These are phyloP conservation scores for Eristalis intricaria DNA, from an alignment of 2,888 invertebrate species.

Conservation along the genomic window DNA sequence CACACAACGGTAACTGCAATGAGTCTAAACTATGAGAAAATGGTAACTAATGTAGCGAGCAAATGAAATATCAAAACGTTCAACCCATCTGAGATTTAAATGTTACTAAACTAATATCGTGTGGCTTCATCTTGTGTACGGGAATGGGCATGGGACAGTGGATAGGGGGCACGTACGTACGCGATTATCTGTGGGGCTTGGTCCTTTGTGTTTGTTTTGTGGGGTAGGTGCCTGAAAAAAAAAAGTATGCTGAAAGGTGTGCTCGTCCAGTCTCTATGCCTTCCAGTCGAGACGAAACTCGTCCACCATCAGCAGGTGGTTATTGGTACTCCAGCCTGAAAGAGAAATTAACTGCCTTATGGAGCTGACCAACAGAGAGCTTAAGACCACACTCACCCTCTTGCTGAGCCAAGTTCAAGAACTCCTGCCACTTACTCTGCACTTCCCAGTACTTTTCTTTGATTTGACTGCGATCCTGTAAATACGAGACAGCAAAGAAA, in stretches of 20 bases:
- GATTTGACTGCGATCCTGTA: conserved; percentile 81
- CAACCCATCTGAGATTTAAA: conserved; percentile 36
- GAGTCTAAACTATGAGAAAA: conserved; percentile 31
- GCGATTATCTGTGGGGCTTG: conserved; percentile 51
- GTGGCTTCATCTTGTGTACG: conserved; percentile 10
- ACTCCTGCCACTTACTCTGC: conserved; percentile 82
- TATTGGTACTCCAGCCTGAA: conserved; percentile 84
- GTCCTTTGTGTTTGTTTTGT: conserved; percentile 55
- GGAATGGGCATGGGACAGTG: conserved; percentile 1
- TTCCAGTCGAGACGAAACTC: conserved; percentile 84
- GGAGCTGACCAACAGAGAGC: too few species aligned
- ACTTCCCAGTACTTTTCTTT: conserved; percentile 82
- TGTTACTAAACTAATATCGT: conserved; percentile 55
- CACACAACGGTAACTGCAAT: conserved; percentile 40
- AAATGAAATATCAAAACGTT: conserved; percentile 22
- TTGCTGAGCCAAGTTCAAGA: conserved; percentile 80
- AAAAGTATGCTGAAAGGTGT: conserved; percentile 15
- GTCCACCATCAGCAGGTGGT: conserved; percentile 84
- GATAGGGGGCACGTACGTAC: conserved; percentile 58
- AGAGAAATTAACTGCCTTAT: background rate
- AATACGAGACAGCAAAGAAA: conserved; percentile 81
- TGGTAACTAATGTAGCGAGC: conserved; percentile 36
- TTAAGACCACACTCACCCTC: conserved; percentile 77
- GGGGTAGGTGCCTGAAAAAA: conserved; percentile 21
- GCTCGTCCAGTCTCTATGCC: conserved; percentile 73